Conservation (phyloP, 2,888 invertebrate species). For the Marronus borbonicus region DNA sequence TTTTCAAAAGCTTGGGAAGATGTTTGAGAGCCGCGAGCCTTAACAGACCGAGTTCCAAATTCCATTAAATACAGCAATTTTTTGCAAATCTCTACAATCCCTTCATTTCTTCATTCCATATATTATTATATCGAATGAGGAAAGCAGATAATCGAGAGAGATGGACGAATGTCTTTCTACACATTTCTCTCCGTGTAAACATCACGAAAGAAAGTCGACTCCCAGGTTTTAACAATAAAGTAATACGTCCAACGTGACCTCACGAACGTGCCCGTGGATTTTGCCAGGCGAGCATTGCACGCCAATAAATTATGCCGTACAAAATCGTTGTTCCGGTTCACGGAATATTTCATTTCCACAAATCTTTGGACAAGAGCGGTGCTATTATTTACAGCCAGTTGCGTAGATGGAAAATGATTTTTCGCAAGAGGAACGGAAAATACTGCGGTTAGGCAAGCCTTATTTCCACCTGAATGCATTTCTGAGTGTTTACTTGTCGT, state of each 20-base stretch:
- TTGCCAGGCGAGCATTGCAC: not conserved
- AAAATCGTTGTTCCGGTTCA: slow-evolving; percentile 15
- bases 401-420: not conserved
- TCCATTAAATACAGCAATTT: no score
- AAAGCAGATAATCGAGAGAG: no score
- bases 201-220: no score
- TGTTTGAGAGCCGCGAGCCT: no score
- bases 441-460: not conserved
- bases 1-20: no score
- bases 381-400: not conserved
- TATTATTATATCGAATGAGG: no score
- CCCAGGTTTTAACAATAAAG: no score
- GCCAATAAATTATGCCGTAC: slow-evolving; percentile 10
- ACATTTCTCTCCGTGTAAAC: no score
- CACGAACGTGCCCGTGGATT: not conserved
- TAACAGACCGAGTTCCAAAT: no score
- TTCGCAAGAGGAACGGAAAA: not conserved
- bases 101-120: no score
- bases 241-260: not conserved
- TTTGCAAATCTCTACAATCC: no score
- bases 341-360: not conserved
- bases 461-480: not conserved
- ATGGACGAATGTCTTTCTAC: no score
- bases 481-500: not conserved
- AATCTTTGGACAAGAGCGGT: not conserved